Conservation (phyloP, 2,888 invertebrate species). For the Pandemis corylana region DNA sequence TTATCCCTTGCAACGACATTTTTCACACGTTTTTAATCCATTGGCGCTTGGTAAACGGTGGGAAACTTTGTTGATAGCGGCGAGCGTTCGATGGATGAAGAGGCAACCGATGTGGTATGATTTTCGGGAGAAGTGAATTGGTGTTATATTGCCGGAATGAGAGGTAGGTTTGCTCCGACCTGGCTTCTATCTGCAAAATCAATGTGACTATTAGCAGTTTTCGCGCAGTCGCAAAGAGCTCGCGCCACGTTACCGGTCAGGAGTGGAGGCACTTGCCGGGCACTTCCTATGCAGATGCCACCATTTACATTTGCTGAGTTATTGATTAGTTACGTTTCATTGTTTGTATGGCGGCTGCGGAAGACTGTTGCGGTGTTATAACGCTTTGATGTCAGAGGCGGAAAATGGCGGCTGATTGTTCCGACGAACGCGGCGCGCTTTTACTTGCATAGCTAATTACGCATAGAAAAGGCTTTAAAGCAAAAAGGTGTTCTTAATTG, state of each 20-base stretch:
- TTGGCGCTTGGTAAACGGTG: conserved; percentile 45
- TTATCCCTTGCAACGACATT: conserved; percentile 1
- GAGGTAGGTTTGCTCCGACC: conserved; percentile 80
- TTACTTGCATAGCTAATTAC: neutral
- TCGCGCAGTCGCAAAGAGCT: conserved; percentile 83
- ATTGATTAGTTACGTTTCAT: conserved; percentile 39
- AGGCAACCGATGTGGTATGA: conserved; percentile 49
- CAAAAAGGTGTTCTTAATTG: neutral
- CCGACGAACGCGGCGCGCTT: neutral
- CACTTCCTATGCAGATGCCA: conserved; percentile 43
- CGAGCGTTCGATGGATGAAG: conserved; percentile 54
- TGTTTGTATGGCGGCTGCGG: conserved; percentile 12
- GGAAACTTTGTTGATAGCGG: conserved; percentile 46
- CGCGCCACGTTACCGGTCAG: conserved; percentile 72
- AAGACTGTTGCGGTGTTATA: neutral
- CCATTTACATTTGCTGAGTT: conserved; percentile 42
- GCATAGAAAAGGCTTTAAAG: neutral
- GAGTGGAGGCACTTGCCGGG: conserved; percentile 47
- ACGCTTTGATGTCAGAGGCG: neutral
- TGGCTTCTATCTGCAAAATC: conserved; percentile 85
- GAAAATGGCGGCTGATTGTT: conserved; percentile 10
- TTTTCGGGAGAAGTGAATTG: conserved; percentile 45
- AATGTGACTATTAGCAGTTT: conserved; percentile 84
- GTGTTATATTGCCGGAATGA: conserved; percentile 56
- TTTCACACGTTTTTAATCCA: neutral